A percentile compares a stretch with the other conserved stretches of the same genome.
Evolutionary conservation across 1,140 invertebrate genomes (phyloP).

Genomic region (Drosophila lacertosa): DNA sequence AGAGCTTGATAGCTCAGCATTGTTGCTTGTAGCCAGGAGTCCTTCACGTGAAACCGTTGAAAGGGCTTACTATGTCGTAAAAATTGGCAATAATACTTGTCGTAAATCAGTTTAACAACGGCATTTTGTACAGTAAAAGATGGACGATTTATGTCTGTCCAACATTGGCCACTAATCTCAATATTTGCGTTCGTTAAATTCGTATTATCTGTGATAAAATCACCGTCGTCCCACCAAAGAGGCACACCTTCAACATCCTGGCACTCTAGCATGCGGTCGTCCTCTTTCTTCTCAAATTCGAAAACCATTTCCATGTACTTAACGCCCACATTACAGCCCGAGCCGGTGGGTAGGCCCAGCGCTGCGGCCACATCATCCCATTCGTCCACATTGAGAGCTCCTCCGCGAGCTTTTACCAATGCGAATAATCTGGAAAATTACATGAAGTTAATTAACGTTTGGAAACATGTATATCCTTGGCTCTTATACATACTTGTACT

Average conservation of each 20-base stretch:
- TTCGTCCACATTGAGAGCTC: slow-evolving; percentile 16
- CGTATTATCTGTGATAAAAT: background rate
- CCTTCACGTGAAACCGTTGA: slow-evolving; percentile 26
- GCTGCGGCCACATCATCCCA: slow-evolving; percentile 31
- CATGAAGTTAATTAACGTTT: background rate
- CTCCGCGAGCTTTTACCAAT: slow-evolving; percentile 24
- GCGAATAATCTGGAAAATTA: slow-evolving; percentile 13
- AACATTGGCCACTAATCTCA: background rate
- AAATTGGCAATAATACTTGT: slow-evolving; percentile 32
- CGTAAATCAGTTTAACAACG: slow-evolving; percentile 28
- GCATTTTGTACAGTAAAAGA: slow-evolving; percentile 14
- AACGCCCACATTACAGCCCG: slow-evolving; percentile 5
- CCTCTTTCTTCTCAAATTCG: slow-evolving; percentile 31
- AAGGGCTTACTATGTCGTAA: slow-evolving; percentile 15
- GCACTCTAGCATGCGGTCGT: slow-evolving; percentile 12
- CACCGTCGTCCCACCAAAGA: slow-evolving; percentile 36
- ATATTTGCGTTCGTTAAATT: background rate
- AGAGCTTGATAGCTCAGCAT: slow-evolving; percentile 25
- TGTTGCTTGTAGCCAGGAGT: slow-evolving; percentile 33
- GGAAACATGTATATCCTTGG: no score
- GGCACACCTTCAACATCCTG: slow-evolving; percentile 2
- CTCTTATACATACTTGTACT: slow-evolving; percentile 28
- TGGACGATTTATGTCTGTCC: background rate
- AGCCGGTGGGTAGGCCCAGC: slow-evolving; percentile 8
- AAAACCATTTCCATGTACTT: slow-evolving; percentile 29